Evolutionary conservation across 2,888 invertebrate species (phyloP), one percentile per base, ranked within the genome.

Genomic region (Petrolisthes manimaculis): DNA sequence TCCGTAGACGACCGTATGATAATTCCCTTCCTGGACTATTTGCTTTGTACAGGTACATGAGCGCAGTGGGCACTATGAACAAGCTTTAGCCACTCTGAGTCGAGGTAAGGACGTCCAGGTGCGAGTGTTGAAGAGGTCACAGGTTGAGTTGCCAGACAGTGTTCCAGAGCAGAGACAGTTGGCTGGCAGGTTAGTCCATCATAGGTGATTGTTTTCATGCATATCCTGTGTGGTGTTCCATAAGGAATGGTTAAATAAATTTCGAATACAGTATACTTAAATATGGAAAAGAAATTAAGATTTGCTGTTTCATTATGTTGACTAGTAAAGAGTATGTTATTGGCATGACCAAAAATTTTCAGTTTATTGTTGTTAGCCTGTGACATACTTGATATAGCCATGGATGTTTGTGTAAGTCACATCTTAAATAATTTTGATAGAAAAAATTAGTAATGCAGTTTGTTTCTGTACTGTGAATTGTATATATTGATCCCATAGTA

Each of bases 21-120:
- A 2, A 37, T 37, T 37, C 37, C 37, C 37, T 37, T 37, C 37
- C 37, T 37, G 37, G 37, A 37, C 37, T 37, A 37, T 37, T 37
- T 37, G 37, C 37, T 37, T 37, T 37, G 37, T 37, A 37, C 24
- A 92, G 92, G 92, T 92, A n/a, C 91, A 92, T 80, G 92, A 93
- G 84, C 93, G 93, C 75, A 92, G 92, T 84, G 93, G 93, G 78
- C 92, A 92, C 56, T 90, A 92, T 83, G 93, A 93, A 78, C 93
- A 93, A 54, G 93, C 93, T 92, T 94, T 97, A 18, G 93, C 95
- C 9, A 94, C 95, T 12, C 94, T 98, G 3, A 95, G 95, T 84
- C 95, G 96, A 92, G 97, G 97, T 0, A 95, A 95, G 92, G 96
- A 96, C 86, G 94, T 95, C 92, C 96, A 96, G 92, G 94, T 94